Percentiles rank a stretch among this genome's conserved stretches.
These are phyloP conservation scores for Oscheius sp. DNA, from an alignment of 2,888 invertebrate species.

Conservation along the genomic window DNA sequence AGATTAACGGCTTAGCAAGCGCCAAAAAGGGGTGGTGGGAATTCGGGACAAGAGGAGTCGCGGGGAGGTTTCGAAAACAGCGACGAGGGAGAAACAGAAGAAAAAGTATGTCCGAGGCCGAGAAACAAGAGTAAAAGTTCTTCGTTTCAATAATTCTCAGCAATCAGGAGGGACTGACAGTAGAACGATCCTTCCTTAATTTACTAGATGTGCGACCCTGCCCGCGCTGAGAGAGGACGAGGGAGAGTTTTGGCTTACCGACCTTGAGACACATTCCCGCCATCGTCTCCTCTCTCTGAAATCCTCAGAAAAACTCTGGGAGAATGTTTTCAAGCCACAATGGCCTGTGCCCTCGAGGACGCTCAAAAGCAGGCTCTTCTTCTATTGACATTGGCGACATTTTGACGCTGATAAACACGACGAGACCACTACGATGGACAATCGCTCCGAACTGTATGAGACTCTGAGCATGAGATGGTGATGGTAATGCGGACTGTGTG, in stretches of 20 bases:
- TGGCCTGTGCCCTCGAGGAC: conserved; percentile 5
- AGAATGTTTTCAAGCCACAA: not conserved
- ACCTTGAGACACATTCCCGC: conserved; percentile 29
- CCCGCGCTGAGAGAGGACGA: not conserved
- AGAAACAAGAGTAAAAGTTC: not conserved
- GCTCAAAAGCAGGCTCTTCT: conserved; percentile 9
- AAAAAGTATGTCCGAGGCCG: not conserved
- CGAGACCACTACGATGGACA: conserved; percentile 13
- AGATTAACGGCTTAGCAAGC: conserved; percentile 19
- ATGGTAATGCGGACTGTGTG: conserved; percentile 22
- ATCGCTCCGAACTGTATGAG: not conserved
- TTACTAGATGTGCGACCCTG: conserved; percentile 26
- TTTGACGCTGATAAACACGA: conserved; percentile 23
- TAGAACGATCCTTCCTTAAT: conserved; percentile 20
- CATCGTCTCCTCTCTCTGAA: not conserved
- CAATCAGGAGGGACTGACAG: conserved; percentile 7
- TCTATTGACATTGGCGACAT: conserved; percentile 19
- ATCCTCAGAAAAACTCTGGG: conserved; percentile 13
- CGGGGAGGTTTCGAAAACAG: not conserved
- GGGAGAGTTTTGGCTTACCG: conserved; percentile 27
- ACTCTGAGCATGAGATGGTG: not conserved
- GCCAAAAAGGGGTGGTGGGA: too few species aligned
- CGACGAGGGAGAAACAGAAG: not conserved
- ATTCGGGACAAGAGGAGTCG: too few species aligned
- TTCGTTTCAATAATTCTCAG: too few species aligned